Evolutionary conservation across 2,888 invertebrate species (phyloP).

Genomic region (Ectropis crepuscularia): DNA sequence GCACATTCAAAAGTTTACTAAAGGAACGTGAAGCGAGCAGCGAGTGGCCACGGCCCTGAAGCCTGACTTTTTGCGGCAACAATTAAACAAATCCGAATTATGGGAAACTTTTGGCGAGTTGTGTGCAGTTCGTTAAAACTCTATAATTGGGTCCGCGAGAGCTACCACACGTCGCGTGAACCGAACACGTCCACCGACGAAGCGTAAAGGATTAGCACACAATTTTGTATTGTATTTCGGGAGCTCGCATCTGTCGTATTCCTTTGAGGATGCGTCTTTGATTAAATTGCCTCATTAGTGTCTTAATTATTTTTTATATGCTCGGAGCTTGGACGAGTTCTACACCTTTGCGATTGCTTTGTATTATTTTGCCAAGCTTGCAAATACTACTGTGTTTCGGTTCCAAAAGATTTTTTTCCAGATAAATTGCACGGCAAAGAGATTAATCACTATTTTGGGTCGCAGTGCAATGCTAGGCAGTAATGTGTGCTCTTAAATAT

Average conservation of each 20-base stretch:
- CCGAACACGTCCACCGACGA: conserved; percentile 45
- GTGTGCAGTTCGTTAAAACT: conserved; percentile 65
- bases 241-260: conserved; percentile 17
- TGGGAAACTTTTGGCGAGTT: conserved; percentile 53
- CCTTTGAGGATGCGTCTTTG: conserved; percentile 12
- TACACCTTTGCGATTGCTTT: too few species aligned
- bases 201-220: conserved; percentile 49
- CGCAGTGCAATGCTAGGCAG: too few species aligned
- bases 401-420: too few species aligned
- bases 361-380: too few species aligned
- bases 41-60: conserved; percentile 21
- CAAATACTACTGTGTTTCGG: too few species aligned
- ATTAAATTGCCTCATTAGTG: too few species aligned
- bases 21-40: conserved; percentile 39
- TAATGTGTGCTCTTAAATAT: too few species aligned
- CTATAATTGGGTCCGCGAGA: conserved; percentile 57
- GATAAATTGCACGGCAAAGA: too few species aligned
- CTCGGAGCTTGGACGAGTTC: too few species aligned
- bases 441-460: too few species aligned
- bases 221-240: conserved; percentile 45
- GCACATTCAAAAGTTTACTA: conserved; percentile 52
- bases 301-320: too few species aligned
- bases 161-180: conserved; percentile 45
- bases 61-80: conserved; percentile 42
- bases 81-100: conserved; percentile 61